Evolutionary conservation across 2,888 invertebrate genomes (phyloP).

Genomic region (Caenorhabditis panamensis): DNA sequence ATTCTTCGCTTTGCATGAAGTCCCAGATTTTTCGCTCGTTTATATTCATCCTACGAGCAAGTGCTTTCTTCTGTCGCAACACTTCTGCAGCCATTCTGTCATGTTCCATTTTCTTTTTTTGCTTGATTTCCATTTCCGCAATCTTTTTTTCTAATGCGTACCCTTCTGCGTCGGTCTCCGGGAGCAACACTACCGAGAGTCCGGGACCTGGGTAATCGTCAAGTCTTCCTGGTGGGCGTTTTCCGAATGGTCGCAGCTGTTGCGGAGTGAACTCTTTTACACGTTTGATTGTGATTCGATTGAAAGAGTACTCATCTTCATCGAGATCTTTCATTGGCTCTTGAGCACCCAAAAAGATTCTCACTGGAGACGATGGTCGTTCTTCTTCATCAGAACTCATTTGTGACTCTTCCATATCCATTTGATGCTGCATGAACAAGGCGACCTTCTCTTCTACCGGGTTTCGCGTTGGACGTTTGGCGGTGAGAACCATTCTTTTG

Average conservation of each 20-base stretch:
- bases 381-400: background rate
- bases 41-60: background rate
- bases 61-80: background rate
- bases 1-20: conserved; percentile 12
- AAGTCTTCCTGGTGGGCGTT: conserved; percentile 1
- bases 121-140: background rate
- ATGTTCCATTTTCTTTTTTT: background rate
- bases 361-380: background rate
- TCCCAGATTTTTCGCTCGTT: conserved; percentile 4
- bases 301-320: background rate
- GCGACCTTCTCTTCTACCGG: too few species aligned
- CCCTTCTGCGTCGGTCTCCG: background rate
- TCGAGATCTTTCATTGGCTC: conserved; percentile 21
- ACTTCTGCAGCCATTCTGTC: background rate
- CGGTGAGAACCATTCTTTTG: too few species aligned
- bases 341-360: conserved; percentile 9
- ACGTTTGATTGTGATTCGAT: background rate
- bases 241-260: conserved; percentile 4
- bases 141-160: background rate
- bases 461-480: too few species aligned
- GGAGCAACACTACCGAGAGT: background rate
- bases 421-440: too few species aligned
- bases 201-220: background rate
- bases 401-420: background rate
- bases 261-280: background rate